Percentiles rank a stretch among this genome's conserved stretches.
phyloP scores from a whole-genome alignment of 2,113 vertebrate species.

The Pedetes capensis region DNA sequence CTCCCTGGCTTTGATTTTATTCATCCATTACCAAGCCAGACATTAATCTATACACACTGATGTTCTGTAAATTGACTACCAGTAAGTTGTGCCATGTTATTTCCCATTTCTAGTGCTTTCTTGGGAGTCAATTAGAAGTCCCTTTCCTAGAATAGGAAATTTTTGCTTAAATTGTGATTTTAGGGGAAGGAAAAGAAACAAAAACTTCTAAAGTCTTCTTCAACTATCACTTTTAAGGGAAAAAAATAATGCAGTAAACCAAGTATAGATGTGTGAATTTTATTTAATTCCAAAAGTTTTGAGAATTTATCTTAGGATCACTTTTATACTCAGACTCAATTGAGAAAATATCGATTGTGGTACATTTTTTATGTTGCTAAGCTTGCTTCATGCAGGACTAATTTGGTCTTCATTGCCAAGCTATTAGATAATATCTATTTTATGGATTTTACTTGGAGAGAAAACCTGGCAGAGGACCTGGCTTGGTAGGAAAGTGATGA shows the following conservation, averaged over 20 bases:
- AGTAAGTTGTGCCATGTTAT: not conserved
- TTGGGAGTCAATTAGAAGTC: not conserved
- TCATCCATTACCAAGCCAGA: not conserved
- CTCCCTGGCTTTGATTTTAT: not conserved
- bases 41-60: not conserved
- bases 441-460: not conserved
- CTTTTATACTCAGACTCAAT: not conserved
- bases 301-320: not conserved
- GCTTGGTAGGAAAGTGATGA: not conserved
- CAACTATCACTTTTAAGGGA: not conserved
- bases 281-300: not conserved
- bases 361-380: not conserved
- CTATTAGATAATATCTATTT: not conserved
- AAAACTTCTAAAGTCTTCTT: not conserved
- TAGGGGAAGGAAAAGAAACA: not conserved
- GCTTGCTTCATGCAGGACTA: not conserved
- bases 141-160: not conserved
- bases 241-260: not conserved
- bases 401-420: not conserved
- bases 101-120: not conserved
- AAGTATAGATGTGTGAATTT: not conserved
- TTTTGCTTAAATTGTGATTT: not conserved
- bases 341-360: not conserved
- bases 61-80: not conserved
- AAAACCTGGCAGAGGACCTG: not conserved